Base-by-base conservation (phyloP, 2,797 vertebrate species). In the Numenius phaeopus region DNA sequence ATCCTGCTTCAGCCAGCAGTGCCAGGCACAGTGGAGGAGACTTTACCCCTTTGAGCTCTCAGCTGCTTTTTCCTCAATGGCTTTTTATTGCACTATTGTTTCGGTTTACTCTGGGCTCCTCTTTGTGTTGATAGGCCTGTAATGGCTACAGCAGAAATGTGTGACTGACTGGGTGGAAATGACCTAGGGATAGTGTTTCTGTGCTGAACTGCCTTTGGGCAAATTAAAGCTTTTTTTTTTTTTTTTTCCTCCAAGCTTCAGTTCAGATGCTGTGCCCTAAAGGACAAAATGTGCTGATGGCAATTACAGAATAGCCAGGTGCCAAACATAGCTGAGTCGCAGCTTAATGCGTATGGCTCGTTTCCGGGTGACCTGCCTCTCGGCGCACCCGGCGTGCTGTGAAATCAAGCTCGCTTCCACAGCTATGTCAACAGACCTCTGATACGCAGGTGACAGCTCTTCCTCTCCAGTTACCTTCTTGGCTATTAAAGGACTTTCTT, bases 11-110 rank as follows among this genome's bases (percentile, higher is more conserved):
- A 89, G 58, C 77, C 83, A n/a, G n/a, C 16, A 4, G 94, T 92
- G 90, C 92, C 93, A 94, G 96, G 96, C 96, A 61, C 94, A n/a
- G 83, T 5, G 0, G n/a, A 81, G 72, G 55, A 94, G 88, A 95
- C 94, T 96, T 95, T 93, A 94, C 92, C 86, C 90, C 71, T 88
- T 77, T 93, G 70, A 93, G 88, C 77, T 72, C 84, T 90, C 95
- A 78, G 76, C 90, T 92, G 86, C 67, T 57, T 87, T 89, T 94
- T 57, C 52, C 30, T 94, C 93, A 92, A 72, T 87, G 83, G 83
- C 82, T 93, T 96, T 97, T 97, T 96, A 94, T 96, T 92, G 83
- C 97, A 49, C 93, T 39, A 72, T 96, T 96, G 90, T 96, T 46
- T 92, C 23, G 0, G 46, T 46, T 95, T 69, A 5, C 77, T 79